Base-by-base conservation (phyloP, 2,888 invertebrate genomes). In the Drosophila rellima region DNA sequence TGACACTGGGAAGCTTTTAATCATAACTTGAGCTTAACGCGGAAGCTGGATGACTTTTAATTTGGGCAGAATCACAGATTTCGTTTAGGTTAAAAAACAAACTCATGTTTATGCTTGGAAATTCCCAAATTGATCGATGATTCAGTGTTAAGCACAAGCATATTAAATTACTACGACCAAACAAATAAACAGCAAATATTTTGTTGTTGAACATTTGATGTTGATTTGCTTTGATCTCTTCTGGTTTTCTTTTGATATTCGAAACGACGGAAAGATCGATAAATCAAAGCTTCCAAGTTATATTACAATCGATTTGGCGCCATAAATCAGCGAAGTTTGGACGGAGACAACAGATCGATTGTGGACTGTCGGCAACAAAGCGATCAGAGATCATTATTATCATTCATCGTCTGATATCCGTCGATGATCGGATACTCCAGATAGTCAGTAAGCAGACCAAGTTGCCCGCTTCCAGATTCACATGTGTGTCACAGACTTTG, bases 401-500 rank as follows among this genome's bases (percentile, higher is more conserved):
- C 73, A 59, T 65, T 47, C 66, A 17, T 54, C 67, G 68, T 56
- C 26, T 8, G 20, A 55, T 55, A 40, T 50, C 20, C 52, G 26
- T 26, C 26, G 26, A 52, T 52, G 26, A 10, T 17, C 52, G 67
- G 65, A 54, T 57, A 70, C 65, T 70, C 48, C 23, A 50, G 39
- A n/a, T 40, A 42, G 31, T 42, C 18, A 42, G 52, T 20, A 35
- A 13, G 44, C 45, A 17, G 17, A 42, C 45, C 40, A 54, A 50
- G 51, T 56, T 56, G 51, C 40, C 50, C 29, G 57, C 52, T 40
- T 37, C 64, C 59, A 70, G 44, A 48, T 44, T 40, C 80, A 84
- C 82, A 82, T 82, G 63, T 82, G 85, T 80, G 71, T 52, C 73
- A 40, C 86, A 82, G 82, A 86, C 81, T 52, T 73, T 70, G 59